Percentiles rank a stretch among this genome's conserved stretches.
Conservation (phyloP, 1,140 invertebrate species). For the Ostrea denselamellosa region DNA sequence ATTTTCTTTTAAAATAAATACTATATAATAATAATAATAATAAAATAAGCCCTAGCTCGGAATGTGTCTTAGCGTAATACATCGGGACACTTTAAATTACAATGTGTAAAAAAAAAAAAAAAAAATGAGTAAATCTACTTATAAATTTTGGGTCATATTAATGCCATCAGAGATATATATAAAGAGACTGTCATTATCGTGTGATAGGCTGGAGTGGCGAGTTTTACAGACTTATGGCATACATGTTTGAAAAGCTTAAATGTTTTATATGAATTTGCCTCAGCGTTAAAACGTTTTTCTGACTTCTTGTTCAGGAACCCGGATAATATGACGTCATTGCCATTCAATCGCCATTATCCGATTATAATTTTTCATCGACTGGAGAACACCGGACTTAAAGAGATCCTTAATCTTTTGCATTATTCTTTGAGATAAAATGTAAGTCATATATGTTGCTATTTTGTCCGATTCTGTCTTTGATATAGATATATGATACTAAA, state of each 20-base stretch:
- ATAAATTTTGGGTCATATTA: too few species aligned
- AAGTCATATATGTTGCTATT: neutral
- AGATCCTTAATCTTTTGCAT: neutral
- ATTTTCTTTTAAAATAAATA: too few species aligned
- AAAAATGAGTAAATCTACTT: too few species aligned
- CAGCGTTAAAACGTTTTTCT: neutral
- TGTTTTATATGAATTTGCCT: neutral
- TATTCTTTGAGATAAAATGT: neutral
- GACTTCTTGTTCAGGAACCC: neutral
- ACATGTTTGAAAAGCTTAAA: neutral
- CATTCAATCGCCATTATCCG: conserved; percentile 20
- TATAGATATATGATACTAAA: neutral
- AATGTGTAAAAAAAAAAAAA: too few species aligned
- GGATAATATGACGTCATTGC: conserved; percentile 29
- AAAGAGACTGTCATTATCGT: too few species aligned
- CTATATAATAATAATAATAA: too few species aligned
- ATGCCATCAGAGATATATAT: too few species aligned
- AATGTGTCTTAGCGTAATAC: too few species aligned
- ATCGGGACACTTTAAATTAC: too few species aligned
- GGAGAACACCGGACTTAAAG: neutral
- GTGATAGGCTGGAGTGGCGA: neutral
- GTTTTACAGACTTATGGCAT: neutral
- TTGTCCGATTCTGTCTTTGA: neutral
- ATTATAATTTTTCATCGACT: conserved; percentile 40
- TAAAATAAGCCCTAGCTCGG: too few species aligned